Conservation (phyloP, 2,888 invertebrate species). For the Melolontha melolontha region DNA sequence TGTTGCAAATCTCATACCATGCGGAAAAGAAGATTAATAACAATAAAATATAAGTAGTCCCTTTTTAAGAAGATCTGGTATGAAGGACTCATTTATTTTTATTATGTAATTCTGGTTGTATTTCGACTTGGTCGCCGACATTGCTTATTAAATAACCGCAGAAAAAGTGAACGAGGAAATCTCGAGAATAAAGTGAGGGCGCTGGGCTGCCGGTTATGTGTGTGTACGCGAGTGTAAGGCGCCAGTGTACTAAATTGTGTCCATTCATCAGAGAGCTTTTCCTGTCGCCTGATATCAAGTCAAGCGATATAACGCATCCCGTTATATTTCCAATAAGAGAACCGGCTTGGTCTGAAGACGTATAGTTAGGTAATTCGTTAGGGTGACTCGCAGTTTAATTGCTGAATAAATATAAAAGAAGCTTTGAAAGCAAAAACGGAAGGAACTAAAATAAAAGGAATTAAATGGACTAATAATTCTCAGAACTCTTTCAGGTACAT, state of each 20-base stretch:
- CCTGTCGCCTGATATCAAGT: constrained; percentile 52
- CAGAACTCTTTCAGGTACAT: no score
- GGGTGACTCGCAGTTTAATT: constrained; percentile 6
- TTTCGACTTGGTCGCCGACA: background rate
- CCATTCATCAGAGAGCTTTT: constrained; percentile 61
- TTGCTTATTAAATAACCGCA: constrained; percentile 26
- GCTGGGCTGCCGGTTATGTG: background rate
- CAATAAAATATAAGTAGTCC: constrained; percentile 26
- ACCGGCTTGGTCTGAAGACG: background rate
- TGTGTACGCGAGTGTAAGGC: constrained; percentile 43
- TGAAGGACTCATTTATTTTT: constrained; percentile 35
- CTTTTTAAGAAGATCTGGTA: constrained; percentile 27
- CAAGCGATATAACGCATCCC: constrained; percentile 24
- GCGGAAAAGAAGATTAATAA: constrained; percentile 22
- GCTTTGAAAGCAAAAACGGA: background rate
- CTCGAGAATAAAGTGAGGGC: background rate
- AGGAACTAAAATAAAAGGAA: no score
- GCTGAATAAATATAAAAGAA: background rate
- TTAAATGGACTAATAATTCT: no score
- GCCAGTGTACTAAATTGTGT: constrained; percentile 59
- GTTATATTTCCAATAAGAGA: constrained; percentile 6
- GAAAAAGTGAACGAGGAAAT: constrained; percentile 6
- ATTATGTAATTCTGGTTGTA: constrained; percentile 23
- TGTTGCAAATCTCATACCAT: no score
- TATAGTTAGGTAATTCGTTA: constrained; percentile 12